Conservation (phyloP, 2,888 invertebrate species). For the Tolmerus cingulatus region DNA sequence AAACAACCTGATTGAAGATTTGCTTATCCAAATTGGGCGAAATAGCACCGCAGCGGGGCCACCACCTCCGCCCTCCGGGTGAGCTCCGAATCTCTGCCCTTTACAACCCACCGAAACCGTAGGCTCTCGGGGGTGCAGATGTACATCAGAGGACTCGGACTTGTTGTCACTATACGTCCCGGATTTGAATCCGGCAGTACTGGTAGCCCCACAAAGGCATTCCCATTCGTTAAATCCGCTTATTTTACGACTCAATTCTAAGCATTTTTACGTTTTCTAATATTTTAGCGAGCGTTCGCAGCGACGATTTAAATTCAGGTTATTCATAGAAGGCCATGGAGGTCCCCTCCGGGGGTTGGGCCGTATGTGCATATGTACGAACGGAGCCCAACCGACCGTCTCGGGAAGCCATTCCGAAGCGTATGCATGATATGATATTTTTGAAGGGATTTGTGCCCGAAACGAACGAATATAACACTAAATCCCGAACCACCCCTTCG, state of each 20-base stretch:
- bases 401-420: not conserved
- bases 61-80: not conserved
- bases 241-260: slow-evolving; percentile 21
- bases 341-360: not conserved
- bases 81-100: not conserved
- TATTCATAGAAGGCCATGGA: not conserved
- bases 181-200: not conserved
- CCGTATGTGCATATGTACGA: not conserved
- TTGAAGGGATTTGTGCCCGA: slow-evolving; percentile 17
- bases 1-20: slow-evolving; percentile 8
- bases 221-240: slow-evolving; percentile 33
- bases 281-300: slow-evolving; percentile 20
- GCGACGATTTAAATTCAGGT: slow-evolving; percentile 6
- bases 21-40: not conserved
- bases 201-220: not conserved
- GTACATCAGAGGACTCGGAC: not conserved
- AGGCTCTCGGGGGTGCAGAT: not conserved
- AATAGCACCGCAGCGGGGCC: not conserved
- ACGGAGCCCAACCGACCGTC: not conserved
- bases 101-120: not conserved
- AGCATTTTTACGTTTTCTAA: slow-evolving; percentile 23
- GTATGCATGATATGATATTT: slow-evolving; percentile 13
- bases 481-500: not conserved
- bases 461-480: not conserved
- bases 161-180: slow-evolving; percentile 9